Base-by-base conservation (phyloP, 2,113 vertebrate genomes). In the Cheirogaleus medius region DNA sequence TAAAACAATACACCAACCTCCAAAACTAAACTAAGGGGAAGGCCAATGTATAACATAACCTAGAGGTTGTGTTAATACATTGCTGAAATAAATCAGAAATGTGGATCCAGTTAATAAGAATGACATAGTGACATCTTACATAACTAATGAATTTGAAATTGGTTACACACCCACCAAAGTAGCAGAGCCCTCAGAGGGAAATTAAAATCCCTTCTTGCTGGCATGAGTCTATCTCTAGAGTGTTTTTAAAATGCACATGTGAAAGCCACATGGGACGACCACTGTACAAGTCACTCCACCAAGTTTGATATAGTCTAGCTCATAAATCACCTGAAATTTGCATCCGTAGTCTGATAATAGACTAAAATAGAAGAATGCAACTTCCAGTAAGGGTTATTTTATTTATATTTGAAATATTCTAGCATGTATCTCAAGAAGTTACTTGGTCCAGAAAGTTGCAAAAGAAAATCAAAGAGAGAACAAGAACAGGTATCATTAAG, bases 111-210 rank as follows among this genome's bases (percentile, higher is more conserved):
- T 92, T 93, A 93, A 80, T 76, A 88, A 39, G 71, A 78, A 85
- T 34, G n/a, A 92, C 23, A 21, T 82, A 93, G 82, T 69, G 69
- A 63, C 42, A 80, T 71, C 49, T 90, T 71, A 74, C 3, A 52
- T 90, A 86, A 95, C 56, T 84, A 95, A 92, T 60, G 56, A 87
- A 80, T 58, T 87, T 34, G 87, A 89, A 96, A 92, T 88, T 93
- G 83, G 64, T 52, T 80, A n/a, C 83, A 80, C 83, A 83, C 49
- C 64, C 92, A 89, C 34, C 34, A 44, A 83, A 93, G 81, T 69
- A 60, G 68, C 54, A 49, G 63, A 83, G 18, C 6, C 34, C 63
- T 78, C 37, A 63, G 71, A 18, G 68, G 9, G 63, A 93, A 92
- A 93, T 42, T 64, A 44, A 96, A 94, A 87, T 74, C 37, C 34